Evolutionary conservation across 2,797 vertebrate genomes (phyloP).

Genomic region (Takifugu rubripes): DNA sequence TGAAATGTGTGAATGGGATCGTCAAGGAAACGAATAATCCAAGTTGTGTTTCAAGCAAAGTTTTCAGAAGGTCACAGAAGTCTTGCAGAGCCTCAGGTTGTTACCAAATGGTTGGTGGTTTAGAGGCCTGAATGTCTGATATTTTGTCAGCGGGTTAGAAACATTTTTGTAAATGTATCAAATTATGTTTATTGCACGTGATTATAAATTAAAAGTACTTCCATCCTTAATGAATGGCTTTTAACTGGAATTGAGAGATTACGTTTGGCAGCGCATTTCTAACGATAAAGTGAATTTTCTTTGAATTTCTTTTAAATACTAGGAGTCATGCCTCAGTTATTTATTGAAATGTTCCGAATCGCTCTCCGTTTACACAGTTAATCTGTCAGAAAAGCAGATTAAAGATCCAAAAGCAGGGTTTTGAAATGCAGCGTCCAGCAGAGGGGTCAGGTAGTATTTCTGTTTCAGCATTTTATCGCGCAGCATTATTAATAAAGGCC

Average conservation of each 20-base stretch:
- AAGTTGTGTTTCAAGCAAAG: conserved; percentile 9
- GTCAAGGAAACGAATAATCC: conserved; percentile 28
- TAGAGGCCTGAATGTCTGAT: conserved; percentile 16
- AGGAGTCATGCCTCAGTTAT: too few species aligned
- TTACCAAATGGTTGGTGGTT: conserved; percentile 6
- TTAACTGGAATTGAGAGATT: conserved; percentile 11
- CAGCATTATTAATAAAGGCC: background rate
- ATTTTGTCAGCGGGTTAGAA: conserved; percentile 4
- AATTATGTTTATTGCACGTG: conserved; percentile 23
- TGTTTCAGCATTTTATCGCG: too few species aligned
- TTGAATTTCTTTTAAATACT: background rate
- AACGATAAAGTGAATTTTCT: background rate
- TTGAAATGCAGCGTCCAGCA: conserved; percentile 37
- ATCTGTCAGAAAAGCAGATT: too few species aligned
- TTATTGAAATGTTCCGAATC: too few species aligned
- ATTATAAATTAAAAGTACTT: conserved; percentile 13
- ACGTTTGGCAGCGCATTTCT: background rate
- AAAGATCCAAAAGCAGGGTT: too few species aligned
- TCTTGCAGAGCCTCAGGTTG: background rate
- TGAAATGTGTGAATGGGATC: conserved; percentile 27
- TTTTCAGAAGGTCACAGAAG: conserved; percentile 8
- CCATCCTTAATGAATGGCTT: background rate
- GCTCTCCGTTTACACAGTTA: too few species aligned
- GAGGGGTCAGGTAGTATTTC: too few species aligned
- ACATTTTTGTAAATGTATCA: conserved; percentile 9